Evolutionary conservation across 2,113 vertebrate genomes (phyloP), one percentile per base, ranked within the genome.

Genomic region (Passer montanus): DNA sequence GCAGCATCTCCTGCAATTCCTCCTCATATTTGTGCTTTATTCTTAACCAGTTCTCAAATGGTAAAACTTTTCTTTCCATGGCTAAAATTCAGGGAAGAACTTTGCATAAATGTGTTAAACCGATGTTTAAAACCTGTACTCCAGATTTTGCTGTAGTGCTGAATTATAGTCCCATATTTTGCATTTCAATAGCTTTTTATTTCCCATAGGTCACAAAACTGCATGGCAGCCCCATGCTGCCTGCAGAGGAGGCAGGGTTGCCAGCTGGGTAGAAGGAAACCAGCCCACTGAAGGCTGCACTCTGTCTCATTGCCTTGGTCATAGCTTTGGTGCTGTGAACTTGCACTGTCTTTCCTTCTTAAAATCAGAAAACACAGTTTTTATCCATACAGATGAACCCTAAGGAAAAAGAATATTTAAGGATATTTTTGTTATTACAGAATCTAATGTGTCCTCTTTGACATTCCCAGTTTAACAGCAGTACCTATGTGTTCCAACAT

Each of bases 161-260:
- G 56, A 69, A 28, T 33, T 84, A 37, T 10, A 16, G 31, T 35
- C 22, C 5, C 47, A 26, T 28, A 46, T 2, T 44, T 44, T 55
- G 39, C 39, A 84, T 84, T 83, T 68, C 72, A 86, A 24, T 7
- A 80, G 26, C 15, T 66, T 35, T 58, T 6, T 15, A 46, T 13
- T 84, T 55, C 52, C 58, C 20, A 37, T 2, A 63, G 28, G 43
- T 47, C 63, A 79, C 21, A 60, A 39, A 74, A 47, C 30, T 23
- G 13, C 37, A 52, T 0, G 1, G 10, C 58, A 76, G 44, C 28
- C 58, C 30, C 53, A 17, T 15, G 0, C 21, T 35, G 15, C 7
- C 16, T 0, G 0, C 47, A 59, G 58, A 2, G 2, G 0, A 41
- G 39, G 33, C 20, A 49, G 27, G 6, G 22, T 33, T 77, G 69